Evolutionary conservation across 2,113 vertebrate genomes (phyloP), one percentile per base, ranked within the genome.

Genomic region (Catagonus wagneri): DNA sequence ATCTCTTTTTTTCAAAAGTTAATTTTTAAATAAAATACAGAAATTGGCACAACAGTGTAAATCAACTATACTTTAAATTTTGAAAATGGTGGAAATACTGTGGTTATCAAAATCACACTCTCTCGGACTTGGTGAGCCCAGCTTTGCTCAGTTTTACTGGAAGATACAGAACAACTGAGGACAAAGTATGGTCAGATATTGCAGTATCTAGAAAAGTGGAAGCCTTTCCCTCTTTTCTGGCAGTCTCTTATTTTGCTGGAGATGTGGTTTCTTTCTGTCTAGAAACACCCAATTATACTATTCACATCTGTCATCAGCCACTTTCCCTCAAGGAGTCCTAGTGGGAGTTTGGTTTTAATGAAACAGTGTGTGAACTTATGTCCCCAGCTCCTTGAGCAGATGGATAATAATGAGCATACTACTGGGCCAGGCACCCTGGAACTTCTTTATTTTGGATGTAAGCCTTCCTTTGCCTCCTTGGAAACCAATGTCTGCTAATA

Each of bases 11-110:
- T 56, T 78, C 27, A 76, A 79, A 89, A 90, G 3, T 44, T 84
- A 79, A 74, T 86, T 72, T 92, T 54, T 66, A 95, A 92, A 63
- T 83, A 86, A 94, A 93, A 54, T 6, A 89, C 44, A 44, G 44
- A 44, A 44, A 44, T 44, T 44, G 44, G 44, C 44, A 44, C 44
- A 44, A 44, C 44, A 44, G 44, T 44, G 44, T 44, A 44, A 44
- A 44, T 44, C 44, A 44, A 44, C 44, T 44, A 44, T 44, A 44
- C 44, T 44, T 44, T 44, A 4, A 44, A 6, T 44, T 44, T 44
- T 44, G 8, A 44, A 44, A 44, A 44, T 44, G 8, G 44, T 4
- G 44, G 44, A 44, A 44, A 44, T 74, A 63, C n/a, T 1, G 1
- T 11, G 11, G 4, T 7, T 71, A 14, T 56, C 39, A 65, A 20